Base-by-base conservation (phyloP, 1,140 invertebrate species). In the Paramacrobiotus metropolitanus region DNA sequence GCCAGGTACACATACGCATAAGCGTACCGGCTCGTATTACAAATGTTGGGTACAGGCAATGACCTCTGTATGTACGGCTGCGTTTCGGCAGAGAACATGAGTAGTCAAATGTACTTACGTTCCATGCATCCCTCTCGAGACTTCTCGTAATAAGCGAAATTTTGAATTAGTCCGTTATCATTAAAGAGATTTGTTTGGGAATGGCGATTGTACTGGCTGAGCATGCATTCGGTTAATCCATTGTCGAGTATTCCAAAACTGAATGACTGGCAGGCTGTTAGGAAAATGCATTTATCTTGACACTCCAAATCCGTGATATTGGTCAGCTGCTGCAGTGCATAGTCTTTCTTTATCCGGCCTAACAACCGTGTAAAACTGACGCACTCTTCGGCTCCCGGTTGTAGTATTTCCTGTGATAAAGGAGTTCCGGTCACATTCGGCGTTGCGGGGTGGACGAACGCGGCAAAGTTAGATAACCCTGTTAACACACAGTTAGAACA, bases 161-260 rank as follows among this genome's bases (percentile, higher is more conserved):
- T 55, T 28, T 55, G 48, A 20, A 55, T 55, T 24, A 55, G 48
- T 55, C 48, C 48, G 24, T 55, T 55, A 24, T 55, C 48, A 55
- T 55, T 24, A 24, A 55, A 55, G 24, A 55, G 48, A 9, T 15
- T 24, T 4, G 48, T 15, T 28, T 55, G 48, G 28, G 48, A 20
- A 15, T 24, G 15, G 15, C 48, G 15, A 4, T 15, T 55, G 48
- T 20, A 55, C 15, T 20, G 4, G 15, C 15, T 20, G 15, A 55
- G 48, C 48, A 55, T 20, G 24, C 48, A 55, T 24, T 55, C 48
- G 4, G 48, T 55, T 9, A 20, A 9, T 9, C 48, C 48, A 4
- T 15, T 24, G 4, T 15, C 15, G 15, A 24, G 15, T 20, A 55
- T 55, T 28, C 48, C 48, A 28, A 55, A 55, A 55, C 48, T 55